Conservation (phyloP, 2,888 invertebrate species). For the Xestoiulus laeticollis region DNA sequence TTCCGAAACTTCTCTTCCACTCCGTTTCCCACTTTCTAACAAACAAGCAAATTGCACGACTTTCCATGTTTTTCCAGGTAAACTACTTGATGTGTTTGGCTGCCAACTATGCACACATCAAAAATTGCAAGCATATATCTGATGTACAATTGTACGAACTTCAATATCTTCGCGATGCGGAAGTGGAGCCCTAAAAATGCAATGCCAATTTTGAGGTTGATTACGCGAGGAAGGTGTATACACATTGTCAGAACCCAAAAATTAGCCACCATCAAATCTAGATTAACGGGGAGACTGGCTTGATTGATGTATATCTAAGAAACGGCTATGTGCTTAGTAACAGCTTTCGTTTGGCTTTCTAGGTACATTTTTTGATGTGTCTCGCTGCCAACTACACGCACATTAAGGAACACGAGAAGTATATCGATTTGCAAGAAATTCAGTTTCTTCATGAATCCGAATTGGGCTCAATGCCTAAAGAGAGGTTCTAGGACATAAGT, state of each 20-base stretch:
- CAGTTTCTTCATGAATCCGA: conserved; percentile 80
- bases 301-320: background rate
- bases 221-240: background rate
- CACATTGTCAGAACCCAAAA: background rate
- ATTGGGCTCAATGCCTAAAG: conserved; percentile 72
- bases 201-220: background rate
- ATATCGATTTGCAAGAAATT: conserved; percentile 88
- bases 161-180: conserved; percentile 79
- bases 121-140: conserved; percentile 92
- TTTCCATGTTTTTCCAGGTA: conserved; percentile 65
- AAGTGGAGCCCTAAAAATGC: conserved; percentile 57
- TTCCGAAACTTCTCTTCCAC: conserved; percentile 3
- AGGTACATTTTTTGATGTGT: conserved; percentile 92
- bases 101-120: conserved; percentile 94
- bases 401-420: conserved; percentile 92
- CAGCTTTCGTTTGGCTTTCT: conserved; percentile 56
- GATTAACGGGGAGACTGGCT: background rate
- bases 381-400: conserved; percentile 95
- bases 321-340: conserved; percentile 39
- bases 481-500: conserved; percentile 59
- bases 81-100: conserved; percentile 95
- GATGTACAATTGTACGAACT: conserved; percentile 80
- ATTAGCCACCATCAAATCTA: background rate
- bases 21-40: conserved; percentile 47
- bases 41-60: conserved; percentile 45